Evolutionary conservation across 2,113 vertebrate species (phyloP).

Genomic region (Sylvia atricapilla): DNA sequence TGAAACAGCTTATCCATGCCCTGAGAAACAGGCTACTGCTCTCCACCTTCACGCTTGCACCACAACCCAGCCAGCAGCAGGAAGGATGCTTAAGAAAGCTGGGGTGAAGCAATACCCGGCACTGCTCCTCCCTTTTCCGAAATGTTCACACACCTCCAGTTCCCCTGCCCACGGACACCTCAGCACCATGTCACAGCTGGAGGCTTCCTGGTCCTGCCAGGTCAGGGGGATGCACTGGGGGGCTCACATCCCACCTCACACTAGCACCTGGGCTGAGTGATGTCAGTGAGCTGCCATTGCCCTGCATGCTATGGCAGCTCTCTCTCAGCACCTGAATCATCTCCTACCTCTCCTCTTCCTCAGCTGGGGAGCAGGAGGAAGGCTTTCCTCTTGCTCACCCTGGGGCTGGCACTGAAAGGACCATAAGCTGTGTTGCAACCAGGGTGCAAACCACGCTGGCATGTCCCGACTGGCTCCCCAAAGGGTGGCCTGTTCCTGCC

Average conservation of each 20-base stretch:
- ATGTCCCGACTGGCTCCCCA: rapidly evolving
- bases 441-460: not conserved
- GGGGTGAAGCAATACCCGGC: not conserved
- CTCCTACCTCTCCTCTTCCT: not conserved
- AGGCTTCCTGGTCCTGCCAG: not conserved
- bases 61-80: not conserved
- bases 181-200: rapidly evolving
- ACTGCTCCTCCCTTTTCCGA: not conserved
- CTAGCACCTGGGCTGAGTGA: not conserved
- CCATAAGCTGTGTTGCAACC: rapidly evolving
- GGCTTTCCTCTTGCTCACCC: not conserved
- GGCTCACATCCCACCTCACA: not conserved
- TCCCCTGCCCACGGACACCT: not conserved
- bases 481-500: not conserved
- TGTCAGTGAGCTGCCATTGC: not conserved
- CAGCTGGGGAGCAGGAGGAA: not conserved
- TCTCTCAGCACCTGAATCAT: not conserved
- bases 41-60: not conserved
- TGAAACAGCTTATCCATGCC: not conserved
- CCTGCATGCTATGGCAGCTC: not conserved
- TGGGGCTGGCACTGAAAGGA: not conserved
- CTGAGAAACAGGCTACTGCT: rapidly evolving
- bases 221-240: not conserved
- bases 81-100: conserved; percentile 34
- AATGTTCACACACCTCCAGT: not conserved